Conservation (phyloP, 2,797 vertebrate genomes). For the Diglossa cyanea region DNA sequence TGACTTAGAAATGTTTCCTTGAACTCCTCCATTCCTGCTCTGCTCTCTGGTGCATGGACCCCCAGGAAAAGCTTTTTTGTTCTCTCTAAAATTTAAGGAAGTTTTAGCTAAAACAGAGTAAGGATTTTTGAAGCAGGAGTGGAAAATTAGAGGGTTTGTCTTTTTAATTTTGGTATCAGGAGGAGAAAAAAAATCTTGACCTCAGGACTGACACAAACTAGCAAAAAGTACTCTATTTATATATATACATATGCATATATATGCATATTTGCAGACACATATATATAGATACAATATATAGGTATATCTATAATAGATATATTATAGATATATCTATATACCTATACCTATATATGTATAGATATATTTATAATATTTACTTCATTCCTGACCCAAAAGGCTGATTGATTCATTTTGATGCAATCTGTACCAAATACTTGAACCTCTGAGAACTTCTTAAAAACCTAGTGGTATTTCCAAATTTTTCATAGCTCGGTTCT, state of each 20-base stretch:
- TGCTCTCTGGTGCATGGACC: not conserved
- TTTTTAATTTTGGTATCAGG: not conserved
- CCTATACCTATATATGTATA: not conserved
- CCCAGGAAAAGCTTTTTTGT: not conserved
- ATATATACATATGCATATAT: rapidly evolving
- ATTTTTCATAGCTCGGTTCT: not conserved
- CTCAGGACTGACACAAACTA: not conserved
- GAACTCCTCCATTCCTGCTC: not conserved
- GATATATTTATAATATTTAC: not conserved
- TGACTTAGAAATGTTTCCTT: not conserved
- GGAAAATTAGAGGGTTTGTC: not conserved
- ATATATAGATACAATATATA: not conserved
- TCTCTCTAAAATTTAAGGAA: not conserved
- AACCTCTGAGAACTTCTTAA: not conserved
- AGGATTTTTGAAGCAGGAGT: not conserved
- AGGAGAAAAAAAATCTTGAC: not conserved
- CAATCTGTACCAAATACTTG: not conserved
- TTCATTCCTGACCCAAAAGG: not conserved
- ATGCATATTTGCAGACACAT: too few relatives aligned
- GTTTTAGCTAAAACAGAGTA: not conserved
- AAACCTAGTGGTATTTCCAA: not conserved
- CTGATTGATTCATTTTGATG: not conserved
- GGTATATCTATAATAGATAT: not conserved
- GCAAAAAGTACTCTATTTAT: rapidly evolving
- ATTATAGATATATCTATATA: too few relatives aligned